Evolutionary conservation across 2,888 invertebrate genomes (phyloP), one percentile per base, ranked within the genome.

Genomic region (Folsomia manolachei): DNA sequence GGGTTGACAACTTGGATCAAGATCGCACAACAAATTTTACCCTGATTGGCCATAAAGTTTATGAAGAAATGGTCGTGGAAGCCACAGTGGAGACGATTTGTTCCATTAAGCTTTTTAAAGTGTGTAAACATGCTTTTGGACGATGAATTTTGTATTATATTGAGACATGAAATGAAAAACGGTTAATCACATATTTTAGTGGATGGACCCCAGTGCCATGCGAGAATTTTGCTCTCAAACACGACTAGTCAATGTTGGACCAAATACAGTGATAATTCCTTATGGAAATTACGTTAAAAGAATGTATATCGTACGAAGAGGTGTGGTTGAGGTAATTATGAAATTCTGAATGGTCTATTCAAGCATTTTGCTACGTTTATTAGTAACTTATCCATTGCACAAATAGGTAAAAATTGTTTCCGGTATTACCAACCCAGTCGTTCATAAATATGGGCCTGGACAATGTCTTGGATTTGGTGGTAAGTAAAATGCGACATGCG

Each of bases 291-390:
- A 71, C 19, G 25, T 76, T 11, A 21, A 68, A 21, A 24, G 64
- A 24, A 70, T 74, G 65, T 71, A 76, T 68, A 68, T 76, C 25
- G 69, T 76, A n/a, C 63, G 76, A n/a, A 39, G 74, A 9, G 76
- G 76, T 0, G 69, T 56, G 19, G 74, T 64, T 14, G 65, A 75
- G 69, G 75, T 75, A 19, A 27, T 56, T 63, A 11, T n/a, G n/a
- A n/a, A n/a, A n/a, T n/a, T n/a, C n/a, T n/a, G n/a, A n/a, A n/a
- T n/a, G n/a, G n/a, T n/a, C n/a, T n/a, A n/a, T n/a, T n/a, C n/a
- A n/a, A n/a, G n/a, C n/a, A n/a, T n/a, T n/a, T n/a, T n/a, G n/a
- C n/a, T n/a, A n/a, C n/a, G n/a, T n/a, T n/a, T n/a, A n/a, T n/a
- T n/a, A n/a, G n/a, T n/a, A n/a, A n/a, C n/a, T n/a, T n/a, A n/a